A percentile compares a stretch with the other conserved stretches of the same genome.
These are phyloP conservation scores for Morus bassanus DNA, from an alignment of 2,797 vertebrate genomes.

Conservation along the genomic window DNA sequence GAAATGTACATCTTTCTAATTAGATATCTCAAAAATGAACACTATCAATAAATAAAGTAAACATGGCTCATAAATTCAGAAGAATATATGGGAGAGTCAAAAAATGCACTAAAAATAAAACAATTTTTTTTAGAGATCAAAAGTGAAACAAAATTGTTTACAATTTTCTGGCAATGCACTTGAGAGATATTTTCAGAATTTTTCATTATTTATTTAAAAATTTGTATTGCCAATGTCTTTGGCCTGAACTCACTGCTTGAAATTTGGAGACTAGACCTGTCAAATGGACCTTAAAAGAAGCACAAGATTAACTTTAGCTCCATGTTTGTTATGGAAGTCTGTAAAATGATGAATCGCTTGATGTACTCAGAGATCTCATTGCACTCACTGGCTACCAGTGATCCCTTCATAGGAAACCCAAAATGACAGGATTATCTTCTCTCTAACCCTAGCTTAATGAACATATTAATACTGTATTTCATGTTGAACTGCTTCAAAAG, in stretches of 20 bases:
- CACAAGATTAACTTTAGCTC: not conserved
- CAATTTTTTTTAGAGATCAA: not conserved
- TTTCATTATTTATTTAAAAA: not conserved
- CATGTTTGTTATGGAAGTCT: not conserved
- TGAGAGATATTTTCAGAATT: not conserved
- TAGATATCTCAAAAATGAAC: not conserved
- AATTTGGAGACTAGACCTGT: not conserved
- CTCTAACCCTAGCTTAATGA: not conserved
- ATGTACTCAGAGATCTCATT: not conserved
- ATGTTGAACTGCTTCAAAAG: not conserved
- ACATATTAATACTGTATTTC: not conserved
- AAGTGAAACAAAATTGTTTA: not conserved
- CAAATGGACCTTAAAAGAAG: not conserved
- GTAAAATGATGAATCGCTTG: not conserved
- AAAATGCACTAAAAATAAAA: not conserved
- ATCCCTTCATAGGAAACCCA: rapidly evolving
- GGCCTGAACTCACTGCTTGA: not conserved
- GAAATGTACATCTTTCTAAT: not conserved
- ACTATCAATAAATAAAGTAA: not conserved
- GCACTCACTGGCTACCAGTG: not conserved
- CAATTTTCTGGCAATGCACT: not conserved
- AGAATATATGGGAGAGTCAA: not conserved
- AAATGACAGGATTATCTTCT: not conserved
- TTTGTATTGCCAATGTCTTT: not conserved
- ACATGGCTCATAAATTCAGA: not conserved